Conservation (phyloP, 2,888 invertebrate genomes). For the Portevinia maculata region DNA sequence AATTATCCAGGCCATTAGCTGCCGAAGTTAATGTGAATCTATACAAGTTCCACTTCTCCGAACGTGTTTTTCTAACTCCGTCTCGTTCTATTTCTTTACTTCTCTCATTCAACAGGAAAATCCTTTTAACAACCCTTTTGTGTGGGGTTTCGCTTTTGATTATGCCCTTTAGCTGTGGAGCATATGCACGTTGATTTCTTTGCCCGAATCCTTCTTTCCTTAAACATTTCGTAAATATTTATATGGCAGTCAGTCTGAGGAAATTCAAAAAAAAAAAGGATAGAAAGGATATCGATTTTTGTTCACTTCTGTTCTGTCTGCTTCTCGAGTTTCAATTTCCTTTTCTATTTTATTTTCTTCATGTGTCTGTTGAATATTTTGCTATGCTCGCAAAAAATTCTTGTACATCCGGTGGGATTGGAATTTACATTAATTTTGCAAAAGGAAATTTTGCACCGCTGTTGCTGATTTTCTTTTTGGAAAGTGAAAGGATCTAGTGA, state of each 20-base stretch:
- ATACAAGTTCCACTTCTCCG: constrained; percentile 3
- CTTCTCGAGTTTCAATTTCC: constrained; percentile 66
- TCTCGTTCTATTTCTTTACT: neutral
- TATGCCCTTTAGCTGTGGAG: constrained; percentile 34
- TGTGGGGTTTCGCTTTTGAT: neutral
- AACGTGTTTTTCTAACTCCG: constrained; percentile 29
- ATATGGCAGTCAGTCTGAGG: constrained; percentile 1
- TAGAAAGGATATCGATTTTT: constrained; percentile 66
- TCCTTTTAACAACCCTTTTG: constrained; percentile 33
- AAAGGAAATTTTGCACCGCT: constrained; percentile 24
- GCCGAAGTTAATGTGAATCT: constrained; percentile 7
- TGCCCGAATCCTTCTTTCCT: neutral
- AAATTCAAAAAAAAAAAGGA: constrained; percentile 9
- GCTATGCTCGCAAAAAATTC: constrained; percentile 21
- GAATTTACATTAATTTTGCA: constrained; percentile 62
- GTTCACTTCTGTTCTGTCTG: constrained; percentile 47
- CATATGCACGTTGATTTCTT: constrained; percentile 37
- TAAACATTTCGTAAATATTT: constrained; percentile 53
- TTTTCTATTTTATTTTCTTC: constrained; percentile 32
- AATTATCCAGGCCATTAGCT: constrained; percentile 47
- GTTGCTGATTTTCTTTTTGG: constrained; percentile 27
- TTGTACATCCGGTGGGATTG: constrained; percentile 18
- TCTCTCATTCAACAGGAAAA: constrained; percentile 5
- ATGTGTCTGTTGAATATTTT: constrained; percentile 50
- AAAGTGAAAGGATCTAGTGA: constrained; percentile 56